Evolutionary conservation across 2,888 invertebrate species (phyloP).

Genomic region (Drosophila mimica): DNA sequence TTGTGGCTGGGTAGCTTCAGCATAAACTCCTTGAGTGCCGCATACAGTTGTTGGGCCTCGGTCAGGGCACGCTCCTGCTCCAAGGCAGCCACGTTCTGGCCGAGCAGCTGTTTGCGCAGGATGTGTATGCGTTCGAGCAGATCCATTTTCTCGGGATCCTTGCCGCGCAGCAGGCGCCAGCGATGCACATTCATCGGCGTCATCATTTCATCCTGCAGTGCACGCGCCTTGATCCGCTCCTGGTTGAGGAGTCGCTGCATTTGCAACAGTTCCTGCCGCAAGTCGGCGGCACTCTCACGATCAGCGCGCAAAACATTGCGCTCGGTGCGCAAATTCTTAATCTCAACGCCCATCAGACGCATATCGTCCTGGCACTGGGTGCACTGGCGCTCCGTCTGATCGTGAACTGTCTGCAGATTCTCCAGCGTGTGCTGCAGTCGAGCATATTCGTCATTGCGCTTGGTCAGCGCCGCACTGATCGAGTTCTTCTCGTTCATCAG

Average conservation of each 20-base stretch:
- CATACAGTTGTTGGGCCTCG: constrained; percentile 82
- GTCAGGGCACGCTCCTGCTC: constrained; percentile 82
- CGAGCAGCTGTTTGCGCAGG: constrained; percentile 85
- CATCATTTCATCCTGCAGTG: constrained; percentile 94
- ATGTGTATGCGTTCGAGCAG: constrained; percentile 93
- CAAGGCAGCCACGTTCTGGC: constrained; percentile 79
- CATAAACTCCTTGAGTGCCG: constrained; percentile 83
- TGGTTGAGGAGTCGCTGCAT: constrained; percentile 92
- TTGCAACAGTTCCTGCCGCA: constrained; percentile 89
- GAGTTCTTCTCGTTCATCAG: constrained; percentile 92
- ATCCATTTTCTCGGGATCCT: constrained; percentile 93
- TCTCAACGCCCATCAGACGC: constrained; percentile 92
- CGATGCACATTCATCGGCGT: constrained; percentile 96
- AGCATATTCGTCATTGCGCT: constrained; percentile 92
- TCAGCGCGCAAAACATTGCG: constrained; percentile 90
- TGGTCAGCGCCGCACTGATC: constrained; percentile 92
- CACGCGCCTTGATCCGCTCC: constrained; percentile 93
- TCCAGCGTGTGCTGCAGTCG: constrained; percentile 92
- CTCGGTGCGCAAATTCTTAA: constrained; percentile 91
- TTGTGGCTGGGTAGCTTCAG: constrained; percentile 83
- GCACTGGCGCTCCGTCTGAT: constrained; percentile 90
- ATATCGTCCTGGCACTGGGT: constrained; percentile 93
- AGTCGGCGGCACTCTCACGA: constrained; percentile 92
- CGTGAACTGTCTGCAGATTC: constrained; percentile 91
- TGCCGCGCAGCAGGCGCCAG: constrained; percentile 95